Percentiles rank a stretch among this genome's conserved stretches.
Evolutionary conservation across 1,140 invertebrate genomes (phyloP).

Genomic region (Ylistrum balloti): DNA sequence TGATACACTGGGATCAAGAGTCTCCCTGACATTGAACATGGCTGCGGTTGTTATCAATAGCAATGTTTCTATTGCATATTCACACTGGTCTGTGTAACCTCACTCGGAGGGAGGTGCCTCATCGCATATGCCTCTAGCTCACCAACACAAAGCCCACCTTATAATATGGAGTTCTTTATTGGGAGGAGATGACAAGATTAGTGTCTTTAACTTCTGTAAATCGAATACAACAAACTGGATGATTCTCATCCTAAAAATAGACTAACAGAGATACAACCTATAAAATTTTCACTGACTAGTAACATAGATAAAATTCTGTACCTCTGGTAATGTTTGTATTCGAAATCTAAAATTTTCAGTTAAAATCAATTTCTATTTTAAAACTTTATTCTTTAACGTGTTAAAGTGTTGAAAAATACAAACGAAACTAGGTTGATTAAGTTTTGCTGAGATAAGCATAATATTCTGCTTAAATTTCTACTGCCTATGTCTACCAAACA

Average conservation of each 20-base stretch:
- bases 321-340: too few relatives aligned
- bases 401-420: too few relatives aligned
- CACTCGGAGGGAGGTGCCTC: background rate
- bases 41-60: constrained; percentile 7
- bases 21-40: background rate
- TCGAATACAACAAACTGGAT: background rate
- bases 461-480: too few relatives aligned
- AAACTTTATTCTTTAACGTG: too few relatives aligned
- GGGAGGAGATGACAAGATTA: background rate
- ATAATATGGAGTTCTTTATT: background rate
- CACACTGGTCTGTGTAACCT: background rate
- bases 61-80: background rate
- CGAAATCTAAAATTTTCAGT: too few relatives aligned
- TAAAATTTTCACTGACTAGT: too few relatives aligned
- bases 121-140: background rate
- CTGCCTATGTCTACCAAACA: too few relatives aligned
- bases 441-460: too few relatives aligned
- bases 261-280: background rate
- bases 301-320: too few relatives aligned
- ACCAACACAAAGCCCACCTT: background rate
- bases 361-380: too few relatives aligned
- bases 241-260: background rate
- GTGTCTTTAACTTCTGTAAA: background rate
- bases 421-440: too few relatives aligned
- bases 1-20: background rate